Conservation (phyloP, 2,888 invertebrate genomes). For the Mimas tiliae region DNA sequence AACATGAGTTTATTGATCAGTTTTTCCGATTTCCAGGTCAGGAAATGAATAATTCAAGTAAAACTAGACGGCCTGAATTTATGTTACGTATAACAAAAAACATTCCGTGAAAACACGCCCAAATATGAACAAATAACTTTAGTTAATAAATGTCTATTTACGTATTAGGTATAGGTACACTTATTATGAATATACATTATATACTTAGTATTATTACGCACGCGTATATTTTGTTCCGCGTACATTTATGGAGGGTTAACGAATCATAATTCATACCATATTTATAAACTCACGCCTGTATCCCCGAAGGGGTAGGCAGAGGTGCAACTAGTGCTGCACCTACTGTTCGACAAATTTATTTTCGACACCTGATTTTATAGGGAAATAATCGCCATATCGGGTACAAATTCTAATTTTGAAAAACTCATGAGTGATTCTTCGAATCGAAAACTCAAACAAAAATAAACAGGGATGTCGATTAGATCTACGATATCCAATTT, state of each 20-base stretch:
- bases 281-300: neutral
- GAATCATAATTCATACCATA: neutral
- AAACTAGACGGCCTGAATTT: neutral
- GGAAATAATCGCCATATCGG: no score
- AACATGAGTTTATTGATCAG: no score
- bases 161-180: neutral
- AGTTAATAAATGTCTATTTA: no score
- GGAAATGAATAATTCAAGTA: neutral
- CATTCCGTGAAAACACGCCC: neutral
- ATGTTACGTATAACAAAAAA: neutral
- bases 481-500: no score
- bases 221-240: neutral
- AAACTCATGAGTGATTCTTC: no score
- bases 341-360: no score
- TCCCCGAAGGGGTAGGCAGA: no score
- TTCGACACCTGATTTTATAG: no score
- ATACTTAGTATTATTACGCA: slow-evolving; percentile 1
- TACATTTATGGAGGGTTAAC: neutral
- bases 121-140: neutral
- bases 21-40: neutral
- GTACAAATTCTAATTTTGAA: no score
- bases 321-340: no score
- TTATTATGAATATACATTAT: neutral
- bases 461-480: no score
- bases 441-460: no score